These are phyloP conservation scores for Coluber constrictor DNA, from an alignment of 2,797 vertebrate species.

Conservation along the genomic window DNA sequence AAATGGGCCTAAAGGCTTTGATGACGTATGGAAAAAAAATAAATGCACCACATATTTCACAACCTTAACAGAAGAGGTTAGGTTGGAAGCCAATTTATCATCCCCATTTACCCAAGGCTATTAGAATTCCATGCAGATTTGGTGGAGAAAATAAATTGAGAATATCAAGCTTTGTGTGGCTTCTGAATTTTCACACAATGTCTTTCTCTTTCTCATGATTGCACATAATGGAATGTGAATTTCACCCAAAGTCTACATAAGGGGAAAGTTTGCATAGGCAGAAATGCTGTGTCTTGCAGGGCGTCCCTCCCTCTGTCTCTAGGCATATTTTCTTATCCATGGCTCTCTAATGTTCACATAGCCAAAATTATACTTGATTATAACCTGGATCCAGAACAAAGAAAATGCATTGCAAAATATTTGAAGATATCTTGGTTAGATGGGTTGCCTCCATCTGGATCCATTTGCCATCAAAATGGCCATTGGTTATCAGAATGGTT, in stretches of 20 bases:
- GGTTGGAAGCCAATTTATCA: neutral
- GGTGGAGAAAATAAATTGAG: neutral
- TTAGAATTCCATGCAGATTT: neutral
- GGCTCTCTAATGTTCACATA: neutral
- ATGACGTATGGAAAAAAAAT: constrained; percentile 16
- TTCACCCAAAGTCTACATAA: neutral
- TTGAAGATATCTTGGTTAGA: neutral
- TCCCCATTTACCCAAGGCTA: neutral
- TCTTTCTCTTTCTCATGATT: neutral
- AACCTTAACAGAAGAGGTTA: neutral
- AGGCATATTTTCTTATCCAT: neutral
- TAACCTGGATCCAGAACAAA: neutral
- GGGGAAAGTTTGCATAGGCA: neutral
- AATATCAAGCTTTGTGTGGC: neutral
- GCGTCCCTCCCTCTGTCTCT: neutral
- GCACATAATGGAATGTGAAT: neutral
- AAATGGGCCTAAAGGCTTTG: constrained; percentile 3
- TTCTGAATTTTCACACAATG: neutral
- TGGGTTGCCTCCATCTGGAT: neutral
- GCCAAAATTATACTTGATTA: neutral
- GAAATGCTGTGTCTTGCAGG: neutral
- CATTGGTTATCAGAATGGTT: neutral
- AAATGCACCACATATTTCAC: constrained; percentile 3
- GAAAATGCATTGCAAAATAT: neutral
- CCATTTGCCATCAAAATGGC: neutral